Base-by-base conservation (phyloP, 1,140 invertebrate species). In the Drosophila willistoni region DNA sequence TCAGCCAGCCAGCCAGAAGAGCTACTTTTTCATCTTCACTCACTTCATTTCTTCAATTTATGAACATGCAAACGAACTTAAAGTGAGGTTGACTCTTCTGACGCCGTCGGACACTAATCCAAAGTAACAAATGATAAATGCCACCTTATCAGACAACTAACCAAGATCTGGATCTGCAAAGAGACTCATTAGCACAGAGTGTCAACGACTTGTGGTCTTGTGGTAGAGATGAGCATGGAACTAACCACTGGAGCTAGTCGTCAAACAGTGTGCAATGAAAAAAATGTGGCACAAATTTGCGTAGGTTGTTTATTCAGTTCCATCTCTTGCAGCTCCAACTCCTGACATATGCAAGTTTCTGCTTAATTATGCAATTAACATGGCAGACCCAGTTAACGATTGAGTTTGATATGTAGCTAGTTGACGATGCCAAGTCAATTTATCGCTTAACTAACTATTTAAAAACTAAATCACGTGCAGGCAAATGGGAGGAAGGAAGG, bases 321-420 rank as follows among this genome's bases (percentile, higher is more conserved):
- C n/a, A 44, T 5, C 42, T 14, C 44, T 14, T 47, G 7, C 44
- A 47, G 14, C 12, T 44, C 42, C 29, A 60, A 19, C 51, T 64
- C 29, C 22, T 47, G 54, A 29, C 73, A 68, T 56, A 44, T 73
- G 47, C 67, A 70, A 68, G 66, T 59, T 72, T 71, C 67, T 67
- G 71, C 80, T 89, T 89, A 87, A 87, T 87, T 87, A 89, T 77
- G 71, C 77, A 87, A 89, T 87, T 87, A 87, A 84, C 71, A 66
- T 67, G 79, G 64, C 68, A 65, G 69, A 47, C 68, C 44, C 44
- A 66, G 56, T 73, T 82, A 72, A 69, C 82, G 72, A 82, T 64
- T 63, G 62, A 56, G 29, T 56, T 76, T 70, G 67, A 81, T 64
- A 74, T 64, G 70, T 73, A 73, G 63, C 66, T 69, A 83, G 70